phyloP scores from a whole-genome alignment of 2,888 invertebrate genomes.

The Digitonthophagus gazella region DNA sequence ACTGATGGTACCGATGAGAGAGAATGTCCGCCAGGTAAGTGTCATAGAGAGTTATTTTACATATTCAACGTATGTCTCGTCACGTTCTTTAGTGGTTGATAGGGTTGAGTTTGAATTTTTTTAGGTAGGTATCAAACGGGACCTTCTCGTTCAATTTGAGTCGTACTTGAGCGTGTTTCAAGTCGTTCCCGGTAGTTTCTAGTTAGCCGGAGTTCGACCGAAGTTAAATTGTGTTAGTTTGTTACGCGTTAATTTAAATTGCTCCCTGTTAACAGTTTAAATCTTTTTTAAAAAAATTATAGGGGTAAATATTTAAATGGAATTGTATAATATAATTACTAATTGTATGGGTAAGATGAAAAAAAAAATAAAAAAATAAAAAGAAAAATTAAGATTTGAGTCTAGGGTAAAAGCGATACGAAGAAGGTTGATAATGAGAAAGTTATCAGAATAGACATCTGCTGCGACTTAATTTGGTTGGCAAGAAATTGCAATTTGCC shows the following conservation, averaged over 20 bases:
- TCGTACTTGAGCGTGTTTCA: not conserved
- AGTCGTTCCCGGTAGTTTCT: not conserved
- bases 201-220: not conserved
- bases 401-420: too few species aligned
- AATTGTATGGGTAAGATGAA: too few species aligned
- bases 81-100: not conserved
- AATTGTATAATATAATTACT: too few species aligned
- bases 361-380: too few species aligned
- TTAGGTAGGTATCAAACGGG: not conserved
- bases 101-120: not conserved
- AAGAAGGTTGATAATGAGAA: constrained; percentile 18
- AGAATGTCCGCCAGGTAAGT: constrained; percentile 56
- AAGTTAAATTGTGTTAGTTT: not conserved
- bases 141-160: not conserved
- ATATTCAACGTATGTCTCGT: not conserved
- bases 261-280: not conserved
- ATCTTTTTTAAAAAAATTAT: not conserved
- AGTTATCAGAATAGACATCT: constrained; percentile 23
- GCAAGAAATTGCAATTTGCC: constrained; percentile 24
- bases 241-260: not conserved
- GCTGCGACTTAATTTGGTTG: constrained; percentile 24
- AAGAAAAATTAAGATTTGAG: not conserved
- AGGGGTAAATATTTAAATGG: too few species aligned
- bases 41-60: not conserved
- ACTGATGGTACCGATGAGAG: constrained; percentile 67